phyloP scores from a whole-genome alignment of 2,888 invertebrate species.

The Timandra comae region DNA sequence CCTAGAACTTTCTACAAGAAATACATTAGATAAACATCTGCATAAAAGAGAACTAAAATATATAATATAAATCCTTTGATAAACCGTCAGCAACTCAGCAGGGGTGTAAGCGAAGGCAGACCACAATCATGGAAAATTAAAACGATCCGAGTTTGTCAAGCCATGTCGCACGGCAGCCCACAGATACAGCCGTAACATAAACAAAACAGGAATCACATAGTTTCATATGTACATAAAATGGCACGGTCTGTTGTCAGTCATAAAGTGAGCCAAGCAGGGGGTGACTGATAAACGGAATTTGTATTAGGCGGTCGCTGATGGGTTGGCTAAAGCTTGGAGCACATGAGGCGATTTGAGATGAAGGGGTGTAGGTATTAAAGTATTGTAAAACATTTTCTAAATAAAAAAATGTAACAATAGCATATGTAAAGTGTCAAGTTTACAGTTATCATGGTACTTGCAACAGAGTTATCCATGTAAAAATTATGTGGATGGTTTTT shows the following conservation, averaged over 20 bases:
- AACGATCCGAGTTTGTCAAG: constrained; percentile 6
- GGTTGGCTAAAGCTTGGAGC: too few relatives aligned
- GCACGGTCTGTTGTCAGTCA: constrained; percentile 16
- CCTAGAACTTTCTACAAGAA: too few relatives aligned
- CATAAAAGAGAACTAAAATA: constrained; percentile 1
- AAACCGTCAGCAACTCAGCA: not conserved
- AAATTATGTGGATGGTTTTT: too few relatives aligned
- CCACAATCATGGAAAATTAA: constrained; percentile 2
- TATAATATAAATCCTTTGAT: not conserved
- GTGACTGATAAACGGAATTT: constrained; percentile 16
- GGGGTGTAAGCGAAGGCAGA: not conserved
- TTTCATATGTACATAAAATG: too few relatives aligned
- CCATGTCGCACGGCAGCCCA: constrained; percentile 13
- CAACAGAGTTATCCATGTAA: too few relatives aligned
- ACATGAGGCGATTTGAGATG: too few relatives aligned
- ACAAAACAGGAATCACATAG: constrained; percentile 7
- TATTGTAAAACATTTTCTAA: too few relatives aligned
- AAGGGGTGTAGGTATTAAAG: too few relatives aligned
- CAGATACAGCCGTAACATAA: constrained; percentile 8
- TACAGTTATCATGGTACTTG: too few relatives aligned
- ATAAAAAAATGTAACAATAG: too few relatives aligned
- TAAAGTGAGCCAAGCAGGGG: constrained; percentile 26
- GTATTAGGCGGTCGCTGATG: too few relatives aligned
- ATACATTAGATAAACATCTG: constrained; percentile 2
- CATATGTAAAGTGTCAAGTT: too few relatives aligned